Percentiles rank a stretch among this genome's conserved stretches.
phyloP scores from a whole-genome alignment of 2,888 invertebrate species.

The Saturnia pavonia region DNA sequence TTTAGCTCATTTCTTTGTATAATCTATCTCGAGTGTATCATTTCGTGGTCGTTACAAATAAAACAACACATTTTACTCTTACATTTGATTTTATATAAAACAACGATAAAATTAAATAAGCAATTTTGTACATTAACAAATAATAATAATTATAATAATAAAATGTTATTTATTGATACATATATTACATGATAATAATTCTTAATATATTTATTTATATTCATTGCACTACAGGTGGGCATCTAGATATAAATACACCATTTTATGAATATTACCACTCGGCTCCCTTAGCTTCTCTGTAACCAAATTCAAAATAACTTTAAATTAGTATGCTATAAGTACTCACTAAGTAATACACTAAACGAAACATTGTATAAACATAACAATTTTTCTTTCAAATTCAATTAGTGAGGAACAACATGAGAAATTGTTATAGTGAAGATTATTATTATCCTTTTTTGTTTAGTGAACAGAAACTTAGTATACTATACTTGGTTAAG shows the following conservation, averaged over 20 bases:
- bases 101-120: neutral
- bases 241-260: neutral
- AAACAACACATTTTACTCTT: neutral
- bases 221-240: slow-evolving; percentile 13
- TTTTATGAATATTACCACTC: slow-evolving; percentile 1
- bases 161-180: neutral
- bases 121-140: neutral
- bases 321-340: neutral
- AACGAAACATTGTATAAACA: too few species aligned
- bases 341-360: neutral
- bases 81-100: neutral
- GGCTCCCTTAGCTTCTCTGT: neutral
- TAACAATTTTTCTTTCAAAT: too few species aligned
- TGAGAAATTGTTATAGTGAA: too few species aligned
- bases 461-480: too few species aligned
- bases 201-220: neutral
- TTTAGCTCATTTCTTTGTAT: too few species aligned
- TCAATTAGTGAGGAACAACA: too few species aligned
- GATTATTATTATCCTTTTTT: too few species aligned
- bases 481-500: too few species aligned
- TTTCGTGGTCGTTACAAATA: too few species aligned
- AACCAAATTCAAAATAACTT: neutral
- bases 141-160: neutral
- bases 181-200: neutral
- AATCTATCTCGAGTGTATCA: too few species aligned